Conservation (phyloP, 1,140 invertebrate genomes). For the Camponotus floridanus region DNA sequence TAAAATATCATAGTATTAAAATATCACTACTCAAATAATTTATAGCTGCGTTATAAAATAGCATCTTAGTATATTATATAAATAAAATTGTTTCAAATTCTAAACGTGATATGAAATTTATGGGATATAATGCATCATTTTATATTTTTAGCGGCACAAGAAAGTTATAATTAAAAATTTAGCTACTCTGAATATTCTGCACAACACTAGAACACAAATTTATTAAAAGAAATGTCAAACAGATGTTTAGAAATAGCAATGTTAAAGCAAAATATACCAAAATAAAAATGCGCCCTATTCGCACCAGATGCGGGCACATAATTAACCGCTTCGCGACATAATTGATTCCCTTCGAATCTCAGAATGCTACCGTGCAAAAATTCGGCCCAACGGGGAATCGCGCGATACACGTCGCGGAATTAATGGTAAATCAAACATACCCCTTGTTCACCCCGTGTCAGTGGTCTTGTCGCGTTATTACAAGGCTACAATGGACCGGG, state of each 20-base stretch:
- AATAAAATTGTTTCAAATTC: not conserved
- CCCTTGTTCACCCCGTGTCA: conserved; percentile 74
- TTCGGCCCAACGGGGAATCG: conserved; percentile 12
- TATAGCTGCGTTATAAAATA: not conserved
- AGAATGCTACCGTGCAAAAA: conserved; percentile 28
- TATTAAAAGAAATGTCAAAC: not conserved
- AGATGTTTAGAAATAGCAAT: not conserved
- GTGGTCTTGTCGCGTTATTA: conserved; percentile 85
- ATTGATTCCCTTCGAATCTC: conserved; percentile 23
- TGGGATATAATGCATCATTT: not conserved
- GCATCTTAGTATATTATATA: not conserved
- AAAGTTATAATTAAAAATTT: too few relatives aligned
- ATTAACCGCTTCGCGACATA: not conserved
- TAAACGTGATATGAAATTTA: not conserved
- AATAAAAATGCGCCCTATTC: not conserved
- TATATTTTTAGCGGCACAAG: not conserved
- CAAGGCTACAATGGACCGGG: conserved; percentile 84
- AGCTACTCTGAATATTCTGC: too few relatives aligned
- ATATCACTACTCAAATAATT: not conserved
- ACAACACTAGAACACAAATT: not conserved
- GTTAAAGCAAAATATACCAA: not conserved
- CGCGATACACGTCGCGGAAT: conserved; percentile 78
- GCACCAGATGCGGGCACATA: not conserved
- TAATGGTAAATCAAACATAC: conserved; percentile 83
- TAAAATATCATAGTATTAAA: not conserved